Evolutionary conservation across 2,888 invertebrate species (phyloP), one percentile per base, ranked within the genome.

Genomic region (Scaptodrosophila latifasciaeformis): DNA sequence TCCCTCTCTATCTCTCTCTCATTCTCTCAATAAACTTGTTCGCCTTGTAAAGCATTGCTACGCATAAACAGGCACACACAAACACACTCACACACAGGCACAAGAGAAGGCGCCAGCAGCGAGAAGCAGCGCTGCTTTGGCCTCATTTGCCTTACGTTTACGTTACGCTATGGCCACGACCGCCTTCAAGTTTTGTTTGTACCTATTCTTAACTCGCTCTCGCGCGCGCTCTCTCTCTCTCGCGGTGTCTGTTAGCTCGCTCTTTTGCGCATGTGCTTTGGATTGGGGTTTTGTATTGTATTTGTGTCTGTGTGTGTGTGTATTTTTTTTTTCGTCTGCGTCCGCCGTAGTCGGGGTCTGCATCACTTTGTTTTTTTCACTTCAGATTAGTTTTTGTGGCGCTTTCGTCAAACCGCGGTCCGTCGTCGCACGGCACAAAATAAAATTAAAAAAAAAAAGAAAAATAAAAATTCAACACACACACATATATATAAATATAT

Each of bases 321-420:
- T n/a, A n/a, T n/a, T n/a, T n/a, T n/a, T n/a, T n/a, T n/a, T n/a
- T n/a, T 42, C 56, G 34, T 52, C 44, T 47, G 39, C 45, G 12
- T 37, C 48, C 34, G 46, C 10, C 18, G 2, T 18, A 18, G 44
- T 53, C 58, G 55, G 49, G 54, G 54, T 17, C 56, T 50, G 45
- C 39, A 53, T 50, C 59, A 65, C 51, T 65, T 64, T 62, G 49
- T 69, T 65, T 71, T 70, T 70, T 78, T 69, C 66, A 70, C 65
- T 81, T 69, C 65, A 75, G 70, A 69, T 81, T 77, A 76, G 82
- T 81, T 79, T 81, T 70, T 80, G 81, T 78, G 81, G 78, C 74
- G 80, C 78, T 82, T 81, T 75, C 59, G 59, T 59, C 63, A 65
- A 76, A 63, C 65, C 77, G 79, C n/a, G 67, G 72, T 77, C 72